These are phyloP conservation scores for Poeciliopsis retropinna DNA, from an alignment of 2,113 vertebrate species.

Conservation along the genomic window DNA sequence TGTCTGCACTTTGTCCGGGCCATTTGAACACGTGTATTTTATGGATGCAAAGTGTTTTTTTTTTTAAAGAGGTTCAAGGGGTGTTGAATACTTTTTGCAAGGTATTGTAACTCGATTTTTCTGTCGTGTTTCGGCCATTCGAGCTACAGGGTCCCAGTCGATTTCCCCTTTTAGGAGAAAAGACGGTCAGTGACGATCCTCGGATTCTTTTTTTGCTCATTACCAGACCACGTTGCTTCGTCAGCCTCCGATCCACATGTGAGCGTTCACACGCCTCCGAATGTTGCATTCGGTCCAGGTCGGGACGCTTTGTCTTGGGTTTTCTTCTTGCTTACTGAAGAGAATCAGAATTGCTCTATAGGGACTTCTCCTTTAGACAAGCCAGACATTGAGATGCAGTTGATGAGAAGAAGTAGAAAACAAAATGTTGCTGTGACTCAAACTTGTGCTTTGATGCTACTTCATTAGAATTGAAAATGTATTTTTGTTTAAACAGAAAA, in stretches of 20 bases:
- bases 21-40: neutral
- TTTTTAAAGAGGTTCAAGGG: neutral
- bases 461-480: constrained; percentile 31
- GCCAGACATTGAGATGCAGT: constrained; percentile 32
- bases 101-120: neutral
- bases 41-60: neutral
- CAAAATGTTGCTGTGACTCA: constrained; percentile 32
- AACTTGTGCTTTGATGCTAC: constrained; percentile 21
- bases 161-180: constrained; percentile 59
- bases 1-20: no score
- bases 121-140: constrained; percentile 61
- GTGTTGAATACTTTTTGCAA: neutral
- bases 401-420: constrained; percentile 18
- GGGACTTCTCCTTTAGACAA: constrained; percentile 21
- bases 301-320: constrained; percentile 10
- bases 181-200: constrained; percentile 34
- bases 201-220: constrained; percentile 42
- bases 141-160: constrained; percentile 79
- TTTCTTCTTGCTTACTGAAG: constrained; percentile 26
- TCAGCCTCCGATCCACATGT: constrained; percentile 34
- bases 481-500: constrained; percentile 32
- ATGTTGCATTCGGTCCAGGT: constrained; percentile 41
- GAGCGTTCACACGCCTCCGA: constrained; percentile 39
- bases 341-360: neutral
- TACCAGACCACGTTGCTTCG: constrained; percentile 26